Evolutionary conservation across 2,888 invertebrate genomes (phyloP).

Genomic region (Sinopyrophorus schimmeli): DNA sequence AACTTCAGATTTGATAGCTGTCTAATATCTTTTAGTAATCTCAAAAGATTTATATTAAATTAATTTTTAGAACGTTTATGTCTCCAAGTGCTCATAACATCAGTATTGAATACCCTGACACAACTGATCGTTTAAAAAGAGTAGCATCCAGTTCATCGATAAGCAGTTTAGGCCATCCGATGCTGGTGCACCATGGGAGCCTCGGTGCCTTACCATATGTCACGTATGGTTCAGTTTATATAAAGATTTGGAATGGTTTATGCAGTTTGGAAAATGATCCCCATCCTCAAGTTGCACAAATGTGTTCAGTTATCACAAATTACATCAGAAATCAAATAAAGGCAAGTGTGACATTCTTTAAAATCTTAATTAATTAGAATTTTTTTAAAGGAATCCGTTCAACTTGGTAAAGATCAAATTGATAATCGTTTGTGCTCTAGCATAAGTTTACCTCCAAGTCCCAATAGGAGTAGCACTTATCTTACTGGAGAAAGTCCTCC

Average conservation of each 20-base stretch:
- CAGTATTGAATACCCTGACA: slow-evolving; percentile 32
- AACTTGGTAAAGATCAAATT: slow-evolving; percentile 22
- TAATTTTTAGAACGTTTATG: slow-evolving; percentile 24
- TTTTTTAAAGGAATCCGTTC: slow-evolving; percentile 7
- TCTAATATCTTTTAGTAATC: too few relatives aligned
- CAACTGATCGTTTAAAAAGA: slow-evolving; percentile 57
- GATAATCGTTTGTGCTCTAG: slow-evolving; percentile 27
- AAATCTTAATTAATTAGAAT: background rate
- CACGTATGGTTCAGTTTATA: slow-evolving; percentile 77
- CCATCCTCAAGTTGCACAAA: slow-evolving; percentile 76
- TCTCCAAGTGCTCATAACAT: slow-evolving; percentile 33
- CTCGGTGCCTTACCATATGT: slow-evolving; percentile 58
- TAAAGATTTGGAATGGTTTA: slow-evolving; percentile 86
- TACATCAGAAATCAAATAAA: slow-evolving; percentile 71
- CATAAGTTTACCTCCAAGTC: slow-evolving; percentile 63
- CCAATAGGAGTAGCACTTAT: slow-evolving; percentile 58
- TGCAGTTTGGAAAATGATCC: slow-evolving; percentile 83
- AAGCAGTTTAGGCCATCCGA: slow-evolving; percentile 58
- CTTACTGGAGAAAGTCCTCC: slow-evolving; percentile 62
- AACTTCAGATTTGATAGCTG: too few relatives aligned
- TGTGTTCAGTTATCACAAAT: slow-evolving; percentile 78
- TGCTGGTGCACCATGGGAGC: slow-evolving; percentile 44
- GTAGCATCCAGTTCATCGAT: slow-evolving; percentile 74
- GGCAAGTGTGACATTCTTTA: slow-evolving; percentile 55
- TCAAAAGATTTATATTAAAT: background rate